Evolutionary conservation across 1,140 invertebrate species (phyloP), one percentile per base, ranked within the genome.

Genomic region (Rhopalosiphum padi): DNA sequence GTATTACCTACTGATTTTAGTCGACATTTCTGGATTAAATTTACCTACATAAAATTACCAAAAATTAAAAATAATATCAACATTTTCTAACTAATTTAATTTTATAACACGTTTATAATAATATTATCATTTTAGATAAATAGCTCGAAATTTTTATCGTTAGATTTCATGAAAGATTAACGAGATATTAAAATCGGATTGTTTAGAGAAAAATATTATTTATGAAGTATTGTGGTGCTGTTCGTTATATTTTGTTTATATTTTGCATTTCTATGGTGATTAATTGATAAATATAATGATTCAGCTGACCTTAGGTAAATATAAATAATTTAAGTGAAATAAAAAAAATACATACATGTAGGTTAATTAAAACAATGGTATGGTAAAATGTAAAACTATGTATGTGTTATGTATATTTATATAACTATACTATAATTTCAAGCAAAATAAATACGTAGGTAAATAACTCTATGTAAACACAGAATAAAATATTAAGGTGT

Each of bases 251-350:
- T n/a, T n/a, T 77, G 60, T n/a, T 77, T 68, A 68, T n/a, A 68
- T 18, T 68, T 68, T 77, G 3, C 60, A n/a, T 77, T 77, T 77
- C 18, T 4, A 77, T 18, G 18, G 60, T 77, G n/a, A 68, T 68
- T 68, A 68, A 68, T n/a, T 77, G 60, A 77, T 77, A n/a, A 77
- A 77, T 77, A 77, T n/a, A 77, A 77, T n/a, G 30, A 18, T 77
- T 35, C n/a, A 77, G 15, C 11, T 77, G 60, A 77, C 60, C n/a
- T 77, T 35, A 77, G n/a, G 30, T 77, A 77, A n/a, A 77, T 77
- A n/a, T 77, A 77, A 77, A 77, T 77, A 77, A 77, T n/a, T 35
- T 0, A 77, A 77, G 30, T 77, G 60, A 77, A 77, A n/a, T n/a
- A 77, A 77, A 77, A 77, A 68, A 77, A 68, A 30, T 41, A 41